Evolutionary conservation across 2,113 vertebrate genomes (phyloP).

Genomic region (Dicrurus megarhynchus): DNA sequence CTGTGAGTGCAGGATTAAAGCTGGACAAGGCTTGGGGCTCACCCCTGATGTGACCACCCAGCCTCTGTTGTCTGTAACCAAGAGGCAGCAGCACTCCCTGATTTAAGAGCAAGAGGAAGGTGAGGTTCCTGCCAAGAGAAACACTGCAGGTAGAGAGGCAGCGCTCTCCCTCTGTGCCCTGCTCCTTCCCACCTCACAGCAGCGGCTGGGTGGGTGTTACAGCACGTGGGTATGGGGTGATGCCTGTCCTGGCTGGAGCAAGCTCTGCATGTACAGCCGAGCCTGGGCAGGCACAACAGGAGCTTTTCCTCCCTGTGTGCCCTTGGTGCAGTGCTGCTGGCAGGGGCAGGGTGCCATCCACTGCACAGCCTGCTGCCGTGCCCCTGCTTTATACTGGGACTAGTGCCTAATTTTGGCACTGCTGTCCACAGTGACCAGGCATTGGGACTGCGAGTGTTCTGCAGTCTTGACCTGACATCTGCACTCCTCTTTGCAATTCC

Average conservation of each 20-base stretch:
- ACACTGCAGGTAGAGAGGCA: neutral
- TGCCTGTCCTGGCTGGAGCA: neutral
- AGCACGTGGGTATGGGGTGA: neutral
- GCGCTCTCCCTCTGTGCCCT: neutral
- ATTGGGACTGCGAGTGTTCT: neutral
- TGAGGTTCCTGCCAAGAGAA: neutral
- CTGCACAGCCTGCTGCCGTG: neutral
- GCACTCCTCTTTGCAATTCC: neutral
- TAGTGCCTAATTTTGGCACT: accelerated
- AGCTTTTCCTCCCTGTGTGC: neutral
- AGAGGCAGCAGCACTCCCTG: neutral
- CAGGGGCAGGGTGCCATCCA: neutral
- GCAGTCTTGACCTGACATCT: neutral
- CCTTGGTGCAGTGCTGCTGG: neutral
- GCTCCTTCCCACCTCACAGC: neutral
- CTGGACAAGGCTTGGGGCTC: neutral
- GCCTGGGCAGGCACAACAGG: neutral
- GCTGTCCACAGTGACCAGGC: neutral
- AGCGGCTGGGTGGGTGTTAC: neutral
- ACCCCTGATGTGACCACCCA: constrained; percentile 12
- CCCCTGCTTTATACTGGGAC: accelerated
- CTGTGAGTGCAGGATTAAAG: neutral
- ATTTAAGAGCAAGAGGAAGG: neutral
- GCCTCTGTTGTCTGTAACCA: neutral
- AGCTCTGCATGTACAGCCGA: neutral